Conservation (phyloP, 2,888 invertebrate genomes). For the Tethea ocularis region DNA sequence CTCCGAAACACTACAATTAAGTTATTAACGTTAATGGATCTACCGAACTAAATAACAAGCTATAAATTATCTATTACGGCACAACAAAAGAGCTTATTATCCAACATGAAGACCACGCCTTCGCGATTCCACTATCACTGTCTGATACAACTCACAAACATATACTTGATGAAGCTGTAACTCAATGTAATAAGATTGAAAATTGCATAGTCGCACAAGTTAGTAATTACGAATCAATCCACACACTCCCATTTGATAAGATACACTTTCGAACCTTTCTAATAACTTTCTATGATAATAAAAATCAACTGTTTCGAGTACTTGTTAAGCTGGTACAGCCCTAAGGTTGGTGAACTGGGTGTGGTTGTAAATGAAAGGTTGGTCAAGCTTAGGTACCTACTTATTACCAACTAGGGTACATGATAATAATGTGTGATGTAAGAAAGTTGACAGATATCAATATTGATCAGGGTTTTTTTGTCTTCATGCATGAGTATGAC, state of each 20-base stretch:
- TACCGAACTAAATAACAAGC: slow-evolving; percentile 14
- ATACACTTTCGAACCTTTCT: slow-evolving; percentile 45
- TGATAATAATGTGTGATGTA: background rate
- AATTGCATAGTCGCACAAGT: background rate
- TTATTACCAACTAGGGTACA: background rate
- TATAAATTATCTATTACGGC: slow-evolving; percentile 30
- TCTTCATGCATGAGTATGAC: background rate
- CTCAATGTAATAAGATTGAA: slow-evolving; percentile 14
- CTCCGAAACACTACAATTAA: background rate
- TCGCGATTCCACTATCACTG: slow-evolving; percentile 32
- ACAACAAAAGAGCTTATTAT: slow-evolving; percentile 32
- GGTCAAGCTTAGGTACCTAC: background rate
- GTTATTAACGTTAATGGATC: slow-evolving; percentile 12
- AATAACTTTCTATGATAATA: slow-evolving; percentile 49
- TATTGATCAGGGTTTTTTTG: background rate
- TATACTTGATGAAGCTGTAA: background rate
- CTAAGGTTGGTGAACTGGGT: slow-evolving; percentile 10
- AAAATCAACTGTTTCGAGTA: slow-evolving; percentile 38
- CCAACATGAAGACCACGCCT: slow-evolving; percentile 23
- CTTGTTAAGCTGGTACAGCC: slow-evolving; percentile 21
- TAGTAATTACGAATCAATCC: slow-evolving; percentile 21
- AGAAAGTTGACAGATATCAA: background rate
- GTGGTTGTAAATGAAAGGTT: slow-evolving; percentile 2
- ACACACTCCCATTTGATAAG: slow-evolving; percentile 49
- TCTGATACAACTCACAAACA: slow-evolving; percentile 22